These are phyloP conservation scores for Drosophila picticornis DNA, from an alignment of 2,888 invertebrate species.

Conservation along the genomic window DNA sequence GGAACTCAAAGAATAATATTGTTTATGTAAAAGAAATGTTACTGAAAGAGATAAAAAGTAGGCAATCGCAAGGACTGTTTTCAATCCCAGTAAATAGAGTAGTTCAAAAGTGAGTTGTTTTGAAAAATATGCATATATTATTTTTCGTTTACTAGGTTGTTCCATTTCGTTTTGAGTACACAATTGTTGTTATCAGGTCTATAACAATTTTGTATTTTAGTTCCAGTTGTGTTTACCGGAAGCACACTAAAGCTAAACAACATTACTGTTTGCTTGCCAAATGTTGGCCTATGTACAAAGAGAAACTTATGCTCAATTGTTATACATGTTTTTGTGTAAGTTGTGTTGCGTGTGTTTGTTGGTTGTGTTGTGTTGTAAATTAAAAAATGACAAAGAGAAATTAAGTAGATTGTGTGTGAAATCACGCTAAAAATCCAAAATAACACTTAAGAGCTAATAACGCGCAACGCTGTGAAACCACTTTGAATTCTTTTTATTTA, in stretches of 20 bases:
- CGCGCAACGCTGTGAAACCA: constrained; percentile 49
- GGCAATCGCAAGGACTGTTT: neutral
- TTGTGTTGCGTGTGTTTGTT: constrained; percentile 1
- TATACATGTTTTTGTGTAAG: constrained; percentile 7
- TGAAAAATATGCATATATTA: constrained; percentile 42
- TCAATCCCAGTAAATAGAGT: neutral
- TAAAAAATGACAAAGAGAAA: constrained; percentile 40
- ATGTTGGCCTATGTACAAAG: constrained; percentile 31
- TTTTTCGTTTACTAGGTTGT: constrained; percentile 33
- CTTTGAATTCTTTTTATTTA: neutral
- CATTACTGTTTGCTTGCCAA: constrained; percentile 36
- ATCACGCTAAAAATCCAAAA: constrained; percentile 39
- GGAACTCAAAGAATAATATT: neutral
- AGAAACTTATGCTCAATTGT: constrained; percentile 11
- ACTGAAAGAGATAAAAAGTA: neutral
- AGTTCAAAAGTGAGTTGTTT: constrained; percentile 1
- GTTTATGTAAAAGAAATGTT: neutral
- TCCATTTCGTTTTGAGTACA: constrained; percentile 44
- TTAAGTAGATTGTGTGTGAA: constrained; percentile 26
- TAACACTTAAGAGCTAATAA: constrained; percentile 67
- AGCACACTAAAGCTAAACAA: constrained; percentile 50
- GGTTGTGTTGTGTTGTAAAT: constrained; percentile 8
- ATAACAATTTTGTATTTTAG: constrained; percentile 49
- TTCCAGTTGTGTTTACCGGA: constrained; percentile 52
- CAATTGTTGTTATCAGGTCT: constrained; percentile 28